phyloP scores from a whole-genome alignment of 2,888 invertebrate species.

The Athrips mouffetella region DNA sequence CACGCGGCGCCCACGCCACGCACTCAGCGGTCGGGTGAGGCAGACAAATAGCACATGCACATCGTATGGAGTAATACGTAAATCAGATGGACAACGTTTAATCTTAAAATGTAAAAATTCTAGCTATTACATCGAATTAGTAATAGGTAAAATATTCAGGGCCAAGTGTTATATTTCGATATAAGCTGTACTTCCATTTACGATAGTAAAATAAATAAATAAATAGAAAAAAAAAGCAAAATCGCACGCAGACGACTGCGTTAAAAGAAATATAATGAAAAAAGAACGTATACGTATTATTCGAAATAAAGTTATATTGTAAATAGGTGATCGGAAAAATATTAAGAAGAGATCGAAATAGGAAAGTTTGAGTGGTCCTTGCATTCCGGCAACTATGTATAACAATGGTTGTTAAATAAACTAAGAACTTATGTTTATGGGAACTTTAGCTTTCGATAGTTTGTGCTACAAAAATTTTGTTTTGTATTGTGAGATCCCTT shows the following conservation, averaged over 20 bases:
- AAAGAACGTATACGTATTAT: constrained; percentile 25
- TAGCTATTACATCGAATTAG: constrained; percentile 71
- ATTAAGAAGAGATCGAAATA: constrained; percentile 57
- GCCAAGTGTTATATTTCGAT: constrained; percentile 50
- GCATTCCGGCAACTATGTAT: constrained; percentile 62
- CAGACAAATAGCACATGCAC: constrained; percentile 70
- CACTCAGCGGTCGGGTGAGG: constrained; percentile 40
- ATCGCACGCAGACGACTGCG: constrained; percentile 44
- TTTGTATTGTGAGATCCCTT: constrained; percentile 13
- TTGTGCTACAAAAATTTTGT: constrained; percentile 20
- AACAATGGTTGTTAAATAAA: constrained; percentile 25
- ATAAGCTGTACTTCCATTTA: constrained; percentile 54
- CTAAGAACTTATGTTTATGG: constrained; percentile 21
- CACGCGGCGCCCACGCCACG: constrained; percentile 20
- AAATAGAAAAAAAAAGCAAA: constrained; percentile 25
- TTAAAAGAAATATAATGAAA: constrained; percentile 41
- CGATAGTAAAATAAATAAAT: constrained; percentile 30
- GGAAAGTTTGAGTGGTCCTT: constrained; percentile 90
- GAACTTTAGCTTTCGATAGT: constrained; percentile 19
- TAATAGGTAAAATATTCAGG: constrained; percentile 59
- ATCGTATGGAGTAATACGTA: constrained; percentile 48
- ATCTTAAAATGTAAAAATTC: constrained; percentile 58
- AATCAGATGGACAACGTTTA: constrained; percentile 59
- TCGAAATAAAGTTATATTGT: constrained; percentile 17
- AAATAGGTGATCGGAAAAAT: constrained; percentile 33